Evolutionary conservation across 1,140 invertebrate species (phyloP), one percentile per base, ranked within the genome.

Genomic region (Zaprionus kolodkinae): DNA sequence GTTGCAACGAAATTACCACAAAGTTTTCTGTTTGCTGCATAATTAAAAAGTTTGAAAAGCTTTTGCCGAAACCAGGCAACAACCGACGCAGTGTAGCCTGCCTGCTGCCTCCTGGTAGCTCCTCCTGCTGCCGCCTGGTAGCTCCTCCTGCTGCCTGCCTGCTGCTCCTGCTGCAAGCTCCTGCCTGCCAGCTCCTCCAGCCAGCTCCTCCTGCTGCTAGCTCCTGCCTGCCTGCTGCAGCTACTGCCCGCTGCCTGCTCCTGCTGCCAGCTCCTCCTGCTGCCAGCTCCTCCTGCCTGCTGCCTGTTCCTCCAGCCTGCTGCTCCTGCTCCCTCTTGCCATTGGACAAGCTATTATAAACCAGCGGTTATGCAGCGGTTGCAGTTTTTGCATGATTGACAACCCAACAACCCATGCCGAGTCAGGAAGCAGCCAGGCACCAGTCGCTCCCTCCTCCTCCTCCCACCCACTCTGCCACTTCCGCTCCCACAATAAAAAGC

Each of bases 1-100:
- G 84, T 87, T 87, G 84, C 84, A 87, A 87, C 84, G 81, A 88
- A 88, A 88, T 88, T 89, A 88, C 84, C 84, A 70, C 84, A 88
- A 88, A 88, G 80, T 89, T 88, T 88, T 88, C 84, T 88, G 84
- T 88, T 88, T 88, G 85, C 84, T 88, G 84, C 84, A 88, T 88
- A 88, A 88, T 88, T 88, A 88, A 88, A 88, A 88, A 89, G 84
- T 88, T 88, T 88, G 84, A 88, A 88, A 88, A 89, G 84, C 84
- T 88, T 88, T 88, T 84, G 84, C 84, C 77, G 77, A 88, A 87
- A 87, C 84, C 79, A 88, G 80, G 84, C 84, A 87, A 83, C 84
- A 79, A 52, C 36, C 72, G 71, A 69, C 61, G 55, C 54, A 72
- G 69, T 25, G 54, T 33, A 54, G 35, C n/a, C n/a, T n/a, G n/a